Percentiles rank a stretch among this genome's conserved stretches.
phyloP scores from a whole-genome alignment of 2,113 vertebrate genomes.

The Kryptolebias marmoratus region DNA sequence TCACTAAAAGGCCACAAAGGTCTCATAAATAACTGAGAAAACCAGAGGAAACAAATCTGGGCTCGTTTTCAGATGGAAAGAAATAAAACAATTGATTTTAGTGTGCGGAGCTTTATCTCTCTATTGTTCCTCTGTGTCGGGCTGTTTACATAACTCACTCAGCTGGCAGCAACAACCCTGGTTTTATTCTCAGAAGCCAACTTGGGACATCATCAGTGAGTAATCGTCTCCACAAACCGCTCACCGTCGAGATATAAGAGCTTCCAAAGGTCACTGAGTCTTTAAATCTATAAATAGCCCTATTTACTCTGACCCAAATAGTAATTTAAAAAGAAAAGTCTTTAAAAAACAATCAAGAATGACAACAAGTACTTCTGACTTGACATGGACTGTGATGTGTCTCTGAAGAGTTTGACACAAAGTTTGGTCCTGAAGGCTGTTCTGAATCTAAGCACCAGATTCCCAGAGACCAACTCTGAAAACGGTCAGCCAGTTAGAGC shows the following conservation, averaged over 20 bases:
- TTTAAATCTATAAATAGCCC: conserved; percentile 39
- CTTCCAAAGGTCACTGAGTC: conserved; percentile 49
- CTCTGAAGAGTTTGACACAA: conserved; percentile 6
- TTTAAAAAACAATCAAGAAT: conserved; percentile 41
- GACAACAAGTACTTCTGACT: conserved; percentile 44
- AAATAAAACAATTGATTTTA: conserved; percentile 28
- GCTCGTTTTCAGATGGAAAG: neutral
- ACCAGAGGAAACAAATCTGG: conserved; percentile 29
- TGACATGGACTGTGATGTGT: conserved; percentile 38
- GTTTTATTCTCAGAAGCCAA: conserved; percentile 48
- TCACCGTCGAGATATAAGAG: conserved; percentile 42
- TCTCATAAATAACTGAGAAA: conserved; percentile 26
- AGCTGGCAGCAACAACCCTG: conserved; percentile 46
- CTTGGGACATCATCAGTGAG: conserved; percentile 56
- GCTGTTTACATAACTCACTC: conserved; percentile 51
- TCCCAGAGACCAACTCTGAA: conserved; percentile 49
- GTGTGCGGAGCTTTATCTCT: conserved; percentile 15
- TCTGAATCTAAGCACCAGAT: conserved; percentile 45
- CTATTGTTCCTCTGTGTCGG: conserved; percentile 19
- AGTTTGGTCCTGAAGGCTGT: conserved; percentile 40
- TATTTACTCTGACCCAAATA: conserved; percentile 39
- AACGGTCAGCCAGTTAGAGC: conserved; percentile 53
- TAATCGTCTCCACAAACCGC: conserved; percentile 51
- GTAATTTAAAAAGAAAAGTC: conserved; percentile 1
- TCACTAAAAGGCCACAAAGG: conserved; percentile 1